phyloP scores from a whole-genome alignment of 1,140 invertebrate species.

The Zaprionus capensis region DNA sequence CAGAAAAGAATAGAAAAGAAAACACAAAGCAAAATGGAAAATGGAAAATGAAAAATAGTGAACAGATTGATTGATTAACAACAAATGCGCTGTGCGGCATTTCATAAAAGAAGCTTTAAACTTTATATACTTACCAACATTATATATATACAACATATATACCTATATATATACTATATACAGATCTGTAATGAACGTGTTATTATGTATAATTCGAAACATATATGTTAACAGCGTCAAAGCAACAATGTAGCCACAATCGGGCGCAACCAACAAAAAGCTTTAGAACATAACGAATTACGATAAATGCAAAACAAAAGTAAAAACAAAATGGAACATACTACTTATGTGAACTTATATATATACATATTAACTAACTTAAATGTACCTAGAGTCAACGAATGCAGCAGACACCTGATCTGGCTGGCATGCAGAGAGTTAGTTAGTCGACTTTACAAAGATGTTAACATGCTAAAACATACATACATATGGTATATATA shows the following conservation, averaged over 20 bases:
- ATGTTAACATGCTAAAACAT: conserved; percentile 14
- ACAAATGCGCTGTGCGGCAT: conserved; percentile 47
- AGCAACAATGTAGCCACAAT: conserved; percentile 47
- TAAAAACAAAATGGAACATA: conserved; percentile 38
- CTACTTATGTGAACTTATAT: conserved; percentile 33
- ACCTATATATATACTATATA: conserved; percentile 21
- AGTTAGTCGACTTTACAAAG: conserved; percentile 33
- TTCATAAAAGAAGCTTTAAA: conserved; percentile 55
- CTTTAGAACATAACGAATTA: conserved; percentile 43
- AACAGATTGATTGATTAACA: conserved; percentile 14
- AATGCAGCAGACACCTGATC: conserved; percentile 28
- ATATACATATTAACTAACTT: conserved; percentile 33
- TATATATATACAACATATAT: conserved; percentile 23
- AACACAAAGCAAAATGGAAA: not conserved
- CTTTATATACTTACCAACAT: conserved; percentile 43
- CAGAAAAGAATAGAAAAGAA: not conserved
- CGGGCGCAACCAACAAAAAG: conserved; percentile 41
- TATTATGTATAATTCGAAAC: conserved; percentile 41
- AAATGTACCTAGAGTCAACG: conserved; percentile 41
- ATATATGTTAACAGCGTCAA: conserved; percentile 52
- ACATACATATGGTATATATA: not conserved
- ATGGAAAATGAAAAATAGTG: not conserved
- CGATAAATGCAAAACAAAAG: conserved; percentile 5
- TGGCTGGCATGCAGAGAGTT: not conserved
- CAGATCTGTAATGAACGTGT: conserved; percentile 36